phyloP scores from a whole-genome alignment of 2,888 invertebrate genomes.

The Drosophila colorata region DNA sequence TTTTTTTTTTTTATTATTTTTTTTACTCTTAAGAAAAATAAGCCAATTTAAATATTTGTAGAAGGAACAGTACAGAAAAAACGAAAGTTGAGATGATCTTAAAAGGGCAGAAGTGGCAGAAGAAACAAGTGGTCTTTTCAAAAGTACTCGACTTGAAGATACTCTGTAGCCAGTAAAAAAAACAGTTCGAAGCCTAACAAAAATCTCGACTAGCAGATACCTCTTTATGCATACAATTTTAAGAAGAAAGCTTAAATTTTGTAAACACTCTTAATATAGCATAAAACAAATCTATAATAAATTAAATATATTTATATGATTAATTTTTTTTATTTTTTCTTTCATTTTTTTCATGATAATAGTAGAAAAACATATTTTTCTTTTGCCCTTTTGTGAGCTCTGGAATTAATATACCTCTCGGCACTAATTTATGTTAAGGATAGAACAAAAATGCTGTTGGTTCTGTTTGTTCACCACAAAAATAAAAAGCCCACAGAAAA shows the following conservation, averaged over 20 bases:
- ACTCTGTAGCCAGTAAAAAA: not conserved
- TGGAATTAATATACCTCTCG: not conserved
- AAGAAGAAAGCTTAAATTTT: too few species aligned
- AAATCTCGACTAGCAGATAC: too few species aligned
- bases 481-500: constrained; percentile 15
- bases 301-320: too few species aligned
- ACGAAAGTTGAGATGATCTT: constrained; percentile 20
- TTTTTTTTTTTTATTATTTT: not conserved
- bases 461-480: constrained; percentile 32
- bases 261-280: too few species aligned
- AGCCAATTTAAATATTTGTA: constrained; percentile 40
- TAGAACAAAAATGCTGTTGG: constrained; percentile 1
- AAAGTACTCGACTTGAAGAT: not conserved
- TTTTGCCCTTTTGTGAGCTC: too few species aligned
- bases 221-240: too few species aligned
- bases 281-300: too few species aligned
- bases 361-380: too few species aligned
- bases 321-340: too few species aligned
- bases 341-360: too few species aligned
- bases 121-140: not conserved
- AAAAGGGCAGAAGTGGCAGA: constrained; percentile 27
- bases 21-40: constrained; percentile 11
- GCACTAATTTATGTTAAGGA: not conserved
- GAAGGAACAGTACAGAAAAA: constrained; percentile 18
- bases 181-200: too few species aligned